Evolutionary conservation across 2,113 vertebrate genomes (phyloP).

Genomic region (Origma solitaria): DNA sequence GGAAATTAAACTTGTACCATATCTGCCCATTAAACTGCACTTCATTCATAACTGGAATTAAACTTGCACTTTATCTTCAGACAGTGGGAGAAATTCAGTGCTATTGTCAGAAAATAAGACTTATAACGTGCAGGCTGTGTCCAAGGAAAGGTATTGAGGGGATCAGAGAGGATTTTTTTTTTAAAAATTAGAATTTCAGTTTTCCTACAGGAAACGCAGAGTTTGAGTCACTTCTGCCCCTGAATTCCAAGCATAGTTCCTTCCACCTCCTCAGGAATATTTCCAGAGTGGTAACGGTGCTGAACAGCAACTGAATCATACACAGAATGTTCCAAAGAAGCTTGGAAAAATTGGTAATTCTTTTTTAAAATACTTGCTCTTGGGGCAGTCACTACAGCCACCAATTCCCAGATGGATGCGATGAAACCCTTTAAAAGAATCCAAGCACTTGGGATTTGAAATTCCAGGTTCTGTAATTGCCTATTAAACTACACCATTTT

Average conservation of each 20-base stretch:
- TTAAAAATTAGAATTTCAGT: no score
- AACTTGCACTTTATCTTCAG: background rate
- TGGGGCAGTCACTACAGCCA: background rate
- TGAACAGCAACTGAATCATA: background rate
- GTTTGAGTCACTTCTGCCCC: constrained; percentile 38
- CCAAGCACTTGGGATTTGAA: background rate
- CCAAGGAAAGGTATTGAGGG: background rate
- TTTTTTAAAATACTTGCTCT: background rate
- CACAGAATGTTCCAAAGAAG: background rate
- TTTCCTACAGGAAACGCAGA: background rate
- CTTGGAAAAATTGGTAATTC: background rate
- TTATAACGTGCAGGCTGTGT: rapidly evolving
- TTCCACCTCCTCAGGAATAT: constrained; percentile 46
- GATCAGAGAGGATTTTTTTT: background rate
- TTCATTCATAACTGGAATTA: background rate
- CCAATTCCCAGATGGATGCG: background rate
- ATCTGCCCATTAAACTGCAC: background rate
- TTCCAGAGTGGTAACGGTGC: constrained; percentile 17
- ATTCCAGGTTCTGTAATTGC: background rate
- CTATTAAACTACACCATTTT: background rate
- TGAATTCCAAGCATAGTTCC: constrained; percentile 30
- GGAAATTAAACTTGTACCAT: background rate
- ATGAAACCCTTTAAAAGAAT: background rate
- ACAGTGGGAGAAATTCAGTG: background rate
- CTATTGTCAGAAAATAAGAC: background rate